phyloP scores from a whole-genome alignment of 2,797 vertebrate genomes.

The Ceryle rudis region DNA sequence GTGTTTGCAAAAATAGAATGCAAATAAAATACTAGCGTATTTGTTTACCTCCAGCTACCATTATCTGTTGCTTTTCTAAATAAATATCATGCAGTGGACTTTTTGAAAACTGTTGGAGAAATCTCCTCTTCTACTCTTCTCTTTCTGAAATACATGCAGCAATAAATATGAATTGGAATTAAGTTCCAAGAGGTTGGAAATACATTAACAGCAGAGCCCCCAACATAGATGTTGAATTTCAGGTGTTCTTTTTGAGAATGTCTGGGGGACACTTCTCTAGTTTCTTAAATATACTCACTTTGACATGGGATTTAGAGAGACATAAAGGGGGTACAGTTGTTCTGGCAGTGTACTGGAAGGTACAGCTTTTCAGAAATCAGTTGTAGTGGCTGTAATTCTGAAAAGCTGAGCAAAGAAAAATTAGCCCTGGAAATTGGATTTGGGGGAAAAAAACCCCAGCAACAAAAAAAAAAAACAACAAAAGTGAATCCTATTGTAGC shows the following conservation, averaged over 20 bases:
- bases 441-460: not conserved
- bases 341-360: not conserved
- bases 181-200: not conserved
- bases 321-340: not conserved
- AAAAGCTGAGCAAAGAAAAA: not conserved
- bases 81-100: not conserved
- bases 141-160: not conserved
- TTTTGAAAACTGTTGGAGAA: not conserved
- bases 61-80: not conserved
- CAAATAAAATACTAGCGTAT: not conserved
- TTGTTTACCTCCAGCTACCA: not conserved
- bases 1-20: not conserved
- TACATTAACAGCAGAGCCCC: fast-evolving
- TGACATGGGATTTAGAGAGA: not conserved
- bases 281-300: not conserved
- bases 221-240: not conserved
- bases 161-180: not conserved
- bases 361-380: not conserved
- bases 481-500: not conserved
- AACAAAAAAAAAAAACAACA: not conserved
- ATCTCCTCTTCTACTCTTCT: not conserved
- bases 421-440: not conserved
- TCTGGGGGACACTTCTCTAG: not conserved
- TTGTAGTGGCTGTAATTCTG: not conserved
- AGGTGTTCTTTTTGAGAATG: not conserved